phyloP scores from a whole-genome alignment of 2,113 vertebrate genomes.

The Crotalus horridus region DNA sequence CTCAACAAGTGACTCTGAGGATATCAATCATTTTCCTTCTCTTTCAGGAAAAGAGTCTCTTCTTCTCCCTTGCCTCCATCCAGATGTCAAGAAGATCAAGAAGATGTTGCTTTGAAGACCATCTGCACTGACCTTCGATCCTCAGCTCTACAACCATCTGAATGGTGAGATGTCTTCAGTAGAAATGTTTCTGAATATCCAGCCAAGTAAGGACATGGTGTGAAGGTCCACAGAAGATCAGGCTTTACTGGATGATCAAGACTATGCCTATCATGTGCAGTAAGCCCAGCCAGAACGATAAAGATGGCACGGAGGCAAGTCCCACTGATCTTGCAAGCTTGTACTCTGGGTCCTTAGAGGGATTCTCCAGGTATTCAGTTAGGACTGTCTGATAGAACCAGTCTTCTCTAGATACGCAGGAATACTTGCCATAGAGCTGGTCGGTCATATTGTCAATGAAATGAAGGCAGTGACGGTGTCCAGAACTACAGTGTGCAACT shows the following conservation, averaged over 20 bases:
- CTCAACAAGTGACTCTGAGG: background rate
- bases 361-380: slow-evolving; percentile 57
- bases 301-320: accelerated
- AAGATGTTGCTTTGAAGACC: background rate
- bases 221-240: background rate
- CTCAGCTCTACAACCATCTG: background rate
- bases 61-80: background rate
- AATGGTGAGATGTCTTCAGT: background rate
- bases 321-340: background rate
- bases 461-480: slow-evolving; percentile 66
- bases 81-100: background rate
- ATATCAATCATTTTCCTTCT: background rate
- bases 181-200: background rate
- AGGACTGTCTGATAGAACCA: slow-evolving; percentile 63
- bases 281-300: slow-evolving; percentile 45
- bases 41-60: background rate
- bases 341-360: background rate
- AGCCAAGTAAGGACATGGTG: background rate
- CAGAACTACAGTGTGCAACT: slow-evolving; percentile 65
- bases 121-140: background rate
- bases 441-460: slow-evolving; percentile 69
- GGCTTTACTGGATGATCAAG: slow-evolving; percentile 59
- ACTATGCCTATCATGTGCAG: slow-evolving; percentile 37
- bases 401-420: slow-evolving; percentile 66
- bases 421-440: slow-evolving; percentile 62